A percentile compares a stretch with the other conserved stretches of the same genome.
Conservation (phyloP, 2,888 invertebrate genomes). For the Ophonus ardosiacus region DNA sequence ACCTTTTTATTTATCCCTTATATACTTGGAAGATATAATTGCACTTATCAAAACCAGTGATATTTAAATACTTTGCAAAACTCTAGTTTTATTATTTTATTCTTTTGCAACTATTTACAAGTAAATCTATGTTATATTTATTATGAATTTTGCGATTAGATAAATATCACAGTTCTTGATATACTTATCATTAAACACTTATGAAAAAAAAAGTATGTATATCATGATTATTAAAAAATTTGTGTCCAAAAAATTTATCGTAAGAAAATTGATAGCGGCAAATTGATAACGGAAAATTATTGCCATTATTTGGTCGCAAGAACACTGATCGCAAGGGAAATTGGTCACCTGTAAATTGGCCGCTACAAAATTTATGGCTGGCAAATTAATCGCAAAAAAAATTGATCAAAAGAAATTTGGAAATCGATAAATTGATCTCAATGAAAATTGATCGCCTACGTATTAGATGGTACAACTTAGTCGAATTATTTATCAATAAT, state of each 20-base stretch:
- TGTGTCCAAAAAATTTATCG: too few relatives aligned
- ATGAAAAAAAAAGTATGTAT: neutral
- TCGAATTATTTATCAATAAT: too few relatives aligned
- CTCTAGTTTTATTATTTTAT: slow-evolving; percentile 24
- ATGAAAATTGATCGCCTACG: too few relatives aligned
- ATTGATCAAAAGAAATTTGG: too few relatives aligned
- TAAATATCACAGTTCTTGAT: neutral
- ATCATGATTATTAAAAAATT: too few relatives aligned
- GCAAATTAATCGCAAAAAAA: too few relatives aligned
- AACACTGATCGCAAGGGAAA: too few relatives aligned
- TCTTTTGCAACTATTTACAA: slow-evolving; percentile 14
- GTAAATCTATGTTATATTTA: slow-evolving; percentile 31
- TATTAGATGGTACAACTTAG: too few relatives aligned
- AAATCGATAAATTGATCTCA: too few relatives aligned
- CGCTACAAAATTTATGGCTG: neutral
- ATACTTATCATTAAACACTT: neutral
- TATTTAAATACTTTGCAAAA: neutral
- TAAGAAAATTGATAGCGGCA: too few relatives aligned
- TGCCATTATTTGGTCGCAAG: too few relatives aligned
- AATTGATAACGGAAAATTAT: too few relatives aligned
- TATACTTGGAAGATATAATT: neutral
- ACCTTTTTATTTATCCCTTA: neutral
- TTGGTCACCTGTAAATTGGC: neutral
- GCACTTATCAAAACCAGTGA: neutral
- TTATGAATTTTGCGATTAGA: neutral